phyloP scores from a whole-genome alignment of 1,140 invertebrate genomes.

The Oedothorax gibbosus region DNA sequence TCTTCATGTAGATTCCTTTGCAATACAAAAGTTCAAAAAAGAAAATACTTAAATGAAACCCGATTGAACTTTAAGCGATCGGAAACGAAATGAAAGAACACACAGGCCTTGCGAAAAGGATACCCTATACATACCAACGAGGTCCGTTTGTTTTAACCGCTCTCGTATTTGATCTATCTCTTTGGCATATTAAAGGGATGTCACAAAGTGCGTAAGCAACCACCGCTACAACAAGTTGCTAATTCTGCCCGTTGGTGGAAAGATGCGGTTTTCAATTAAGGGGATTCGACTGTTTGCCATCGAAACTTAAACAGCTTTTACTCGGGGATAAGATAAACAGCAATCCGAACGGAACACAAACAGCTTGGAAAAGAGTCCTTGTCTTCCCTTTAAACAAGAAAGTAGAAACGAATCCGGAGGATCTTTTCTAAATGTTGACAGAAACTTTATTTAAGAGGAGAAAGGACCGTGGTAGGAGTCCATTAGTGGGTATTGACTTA shows the following conservation, averaged over 20 bases:
- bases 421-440: slow-evolving; percentile 61
- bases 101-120: background rate
- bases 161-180: slow-evolving; percentile 51
- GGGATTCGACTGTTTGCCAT: slow-evolving; percentile 50
- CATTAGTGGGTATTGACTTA: slow-evolving; percentile 59
- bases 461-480: slow-evolving; percentile 45
- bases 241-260: slow-evolving; percentile 56
- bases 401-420: slow-evolving; percentile 51
- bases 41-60: slow-evolving; percentile 30
- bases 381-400: slow-evolving; percentile 59
- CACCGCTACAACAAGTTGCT: slow-evolving; percentile 50
- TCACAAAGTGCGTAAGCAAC: slow-evolving; percentile 60
- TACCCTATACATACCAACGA: slow-evolving; percentile 12
- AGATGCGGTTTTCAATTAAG: slow-evolving; percentile 60
- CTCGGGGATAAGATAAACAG: slow-evolving; percentile 47
- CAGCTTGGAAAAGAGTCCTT: slow-evolving; percentile 41
- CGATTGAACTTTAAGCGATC: slow-evolving; percentile 51
- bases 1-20: slow-evolving; percentile 5
- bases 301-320: slow-evolving; percentile 61
- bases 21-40: slow-evolving; percentile 12
- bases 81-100: slow-evolving; percentile 50
- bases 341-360: slow-evolving; percentile 57
- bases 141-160: slow-evolving; percentile 56
- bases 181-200: slow-evolving; percentile 51
- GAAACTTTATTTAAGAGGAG: slow-evolving; percentile 60